phyloP scores from a whole-genome alignment of 2,113 vertebrate species.

The Bubalus kerabau region DNA sequence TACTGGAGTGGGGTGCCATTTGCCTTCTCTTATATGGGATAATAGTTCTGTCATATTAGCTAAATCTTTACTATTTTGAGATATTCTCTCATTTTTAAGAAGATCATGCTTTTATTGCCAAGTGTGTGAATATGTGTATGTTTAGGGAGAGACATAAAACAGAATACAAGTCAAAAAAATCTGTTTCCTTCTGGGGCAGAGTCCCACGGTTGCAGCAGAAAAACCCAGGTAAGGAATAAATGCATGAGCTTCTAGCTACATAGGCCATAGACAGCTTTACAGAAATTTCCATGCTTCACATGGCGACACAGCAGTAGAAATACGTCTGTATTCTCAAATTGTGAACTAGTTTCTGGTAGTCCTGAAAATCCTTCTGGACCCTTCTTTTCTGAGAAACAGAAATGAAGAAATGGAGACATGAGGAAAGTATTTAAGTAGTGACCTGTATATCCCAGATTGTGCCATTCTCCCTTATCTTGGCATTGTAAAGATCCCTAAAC shows the following conservation, averaged over 20 bases:
- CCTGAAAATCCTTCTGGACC: neutral
- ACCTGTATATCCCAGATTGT: neutral
- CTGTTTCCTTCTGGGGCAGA: neutral
- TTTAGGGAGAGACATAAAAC: neutral
- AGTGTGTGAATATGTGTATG: neutral
- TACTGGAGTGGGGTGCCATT: no score
- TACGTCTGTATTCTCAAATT: neutral
- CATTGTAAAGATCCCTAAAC: neutral
- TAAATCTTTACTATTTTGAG: neutral
- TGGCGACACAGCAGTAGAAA: neutral
- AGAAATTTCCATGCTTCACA: neutral
- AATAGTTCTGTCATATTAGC: neutral
- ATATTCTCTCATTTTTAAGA: neutral
- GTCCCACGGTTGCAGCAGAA: neutral
- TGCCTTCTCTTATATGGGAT: neutral
- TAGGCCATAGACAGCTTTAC: neutral
- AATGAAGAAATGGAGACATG: neutral
- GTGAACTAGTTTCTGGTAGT: neutral
- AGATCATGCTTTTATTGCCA: neutral
- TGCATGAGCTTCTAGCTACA: neutral
- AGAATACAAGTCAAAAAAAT: neutral
- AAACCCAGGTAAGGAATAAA: neutral
- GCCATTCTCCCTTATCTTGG: neutral
- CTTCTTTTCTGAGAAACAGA: neutral
- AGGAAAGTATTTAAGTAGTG: neutral